Conservation (phyloP, 92 coral and sea anemone species). For the Porites divaricata region DNA sequence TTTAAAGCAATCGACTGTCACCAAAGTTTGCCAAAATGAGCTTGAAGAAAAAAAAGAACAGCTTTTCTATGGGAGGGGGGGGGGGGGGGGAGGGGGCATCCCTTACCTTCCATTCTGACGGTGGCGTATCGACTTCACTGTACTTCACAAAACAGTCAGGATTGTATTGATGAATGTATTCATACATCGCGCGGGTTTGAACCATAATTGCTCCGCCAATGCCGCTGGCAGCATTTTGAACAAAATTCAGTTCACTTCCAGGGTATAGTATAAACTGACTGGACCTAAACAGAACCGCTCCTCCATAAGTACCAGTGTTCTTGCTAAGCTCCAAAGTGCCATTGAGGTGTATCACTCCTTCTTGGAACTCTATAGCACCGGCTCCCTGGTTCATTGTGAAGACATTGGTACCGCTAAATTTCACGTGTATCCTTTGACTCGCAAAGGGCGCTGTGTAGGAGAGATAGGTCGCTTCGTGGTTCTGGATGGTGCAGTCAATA, state of each 20-base stretch:
- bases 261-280: slow-evolving; percentile 85
- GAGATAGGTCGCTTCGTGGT: slow-evolving; percentile 51
- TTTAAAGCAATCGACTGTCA: too few species aligned
- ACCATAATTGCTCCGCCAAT: slow-evolving; percentile 87
- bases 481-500: slow-evolving; percentile 68
- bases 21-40: too few species aligned
- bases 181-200: slow-evolving; percentile 61
- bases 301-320: slow-evolving; percentile 78
- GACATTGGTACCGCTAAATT: slow-evolving; percentile 74
- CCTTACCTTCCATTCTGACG: slow-evolving; percentile 91
- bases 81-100: background rate
- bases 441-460: slow-evolving; percentile 81
- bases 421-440: slow-evolving; percentile 68
- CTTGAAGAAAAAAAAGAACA: too few species aligned
- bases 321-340: slow-evolving; percentile 69
- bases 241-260: slow-evolving; percentile 74
- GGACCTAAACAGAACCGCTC: slow-evolving; percentile 71
- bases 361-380: slow-evolving; percentile 77
- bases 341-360: slow-evolving; percentile 64
- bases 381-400: slow-evolving; percentile 72
- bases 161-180: slow-evolving; percentile 71
- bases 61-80: too few species aligned
- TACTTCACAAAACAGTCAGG: slow-evolving; percentile 89
- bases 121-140: slow-evolving; percentile 48
- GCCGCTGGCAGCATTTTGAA: slow-evolving; percentile 63